Evolutionary conservation across 2,888 invertebrate species (phyloP).

Genomic region (Saturnia pavonia): DNA sequence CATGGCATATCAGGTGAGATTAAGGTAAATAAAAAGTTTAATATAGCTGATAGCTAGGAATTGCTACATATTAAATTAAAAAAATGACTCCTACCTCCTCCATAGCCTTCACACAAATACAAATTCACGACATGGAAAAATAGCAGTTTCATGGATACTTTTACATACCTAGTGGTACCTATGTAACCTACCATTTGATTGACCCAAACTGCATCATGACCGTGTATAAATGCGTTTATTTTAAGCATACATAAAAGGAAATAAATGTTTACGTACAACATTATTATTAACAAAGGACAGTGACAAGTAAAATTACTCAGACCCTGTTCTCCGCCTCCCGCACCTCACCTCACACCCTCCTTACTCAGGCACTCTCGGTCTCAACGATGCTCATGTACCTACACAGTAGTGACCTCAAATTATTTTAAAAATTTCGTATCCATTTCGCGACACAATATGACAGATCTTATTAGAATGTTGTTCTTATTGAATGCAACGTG

Average conservation of each 20-base stretch:
- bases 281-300: conserved; percentile 40
- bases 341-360: conserved; percentile 26
- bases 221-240: conserved; percentile 5
- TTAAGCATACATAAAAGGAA: conserved; percentile 18
- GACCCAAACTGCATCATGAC: conserved; percentile 11
- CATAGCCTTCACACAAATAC: too few species aligned
- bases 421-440: conserved; percentile 18
- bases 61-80: too few species aligned
- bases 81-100: too few species aligned
- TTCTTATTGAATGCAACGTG: background rate
- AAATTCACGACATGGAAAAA: background rate
- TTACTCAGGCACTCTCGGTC: conserved; percentile 13
- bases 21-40: too few species aligned
- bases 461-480: background rate
- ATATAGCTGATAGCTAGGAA: too few species aligned
- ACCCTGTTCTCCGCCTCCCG: conserved; percentile 27
- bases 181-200: background rate
- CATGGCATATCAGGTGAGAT: too few species aligned
- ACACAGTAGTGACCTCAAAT: background rate
- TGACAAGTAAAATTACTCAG: conserved; percentile 48
- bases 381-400: conserved; percentile 14
- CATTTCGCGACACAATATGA: background rate
- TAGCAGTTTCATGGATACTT: background rate
- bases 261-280: conserved; percentile 17
- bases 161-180: background rate